These are phyloP conservation scores for Timema podura DNA, from an alignment of 2,888 invertebrate genomes.

Conservation along the genomic window DNA sequence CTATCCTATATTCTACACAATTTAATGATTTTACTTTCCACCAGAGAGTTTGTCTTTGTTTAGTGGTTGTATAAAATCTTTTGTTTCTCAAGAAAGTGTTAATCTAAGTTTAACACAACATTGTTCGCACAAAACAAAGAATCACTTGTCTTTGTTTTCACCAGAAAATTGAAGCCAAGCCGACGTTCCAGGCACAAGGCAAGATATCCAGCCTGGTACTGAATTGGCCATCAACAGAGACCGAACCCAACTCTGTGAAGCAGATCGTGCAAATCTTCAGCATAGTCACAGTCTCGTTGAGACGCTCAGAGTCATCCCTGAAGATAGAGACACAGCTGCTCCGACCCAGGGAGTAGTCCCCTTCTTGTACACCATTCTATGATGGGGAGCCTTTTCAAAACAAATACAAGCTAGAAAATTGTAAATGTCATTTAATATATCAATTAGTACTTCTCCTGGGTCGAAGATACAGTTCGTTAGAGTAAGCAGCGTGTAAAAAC, in stretches of 20 bases:
- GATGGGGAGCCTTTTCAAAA: not conserved
- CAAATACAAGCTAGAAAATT: not conserved
- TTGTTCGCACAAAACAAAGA: not conserved
- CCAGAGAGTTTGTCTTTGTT: not conserved
- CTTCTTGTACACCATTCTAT: not conserved
- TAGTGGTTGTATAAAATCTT: not conserved
- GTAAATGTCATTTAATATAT: no score
- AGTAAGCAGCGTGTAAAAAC: no score
- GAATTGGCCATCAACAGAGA: conserved; percentile 20
- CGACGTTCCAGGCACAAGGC: conserved; percentile 12
- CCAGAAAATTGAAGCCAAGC: conserved; percentile 23
- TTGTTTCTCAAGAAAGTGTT: not conserved
- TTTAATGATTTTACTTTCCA: no score
- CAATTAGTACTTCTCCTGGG: no score
- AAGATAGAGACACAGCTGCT: conserved; percentile 24
- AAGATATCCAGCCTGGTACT: conserved; percentile 23
- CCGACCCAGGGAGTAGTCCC: conserved; percentile 14
- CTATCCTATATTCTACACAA: no score
- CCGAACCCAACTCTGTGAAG: not conserved
- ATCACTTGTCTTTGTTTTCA: not conserved
- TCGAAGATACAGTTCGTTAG: no score
- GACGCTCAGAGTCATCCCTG: conserved; percentile 2
- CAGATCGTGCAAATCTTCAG: conserved; percentile 27
- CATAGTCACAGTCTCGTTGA: conserved; percentile 24
- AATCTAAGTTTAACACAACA: not conserved